Base-by-base conservation (phyloP, 2,113 vertebrate species). In the Mesitornis unicolor region DNA sequence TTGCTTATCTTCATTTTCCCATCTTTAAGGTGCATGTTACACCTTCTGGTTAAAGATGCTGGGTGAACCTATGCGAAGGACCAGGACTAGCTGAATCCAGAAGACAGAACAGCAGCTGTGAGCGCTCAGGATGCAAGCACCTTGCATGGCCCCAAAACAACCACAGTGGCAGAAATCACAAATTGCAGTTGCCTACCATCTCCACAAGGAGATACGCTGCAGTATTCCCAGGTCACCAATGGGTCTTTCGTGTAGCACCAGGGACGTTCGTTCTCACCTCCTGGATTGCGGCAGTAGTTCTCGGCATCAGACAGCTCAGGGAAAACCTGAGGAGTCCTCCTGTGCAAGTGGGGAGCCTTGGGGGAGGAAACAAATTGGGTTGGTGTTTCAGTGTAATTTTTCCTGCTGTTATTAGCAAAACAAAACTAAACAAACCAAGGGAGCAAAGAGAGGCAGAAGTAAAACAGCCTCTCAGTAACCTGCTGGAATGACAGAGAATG, bases 251-350 rank as follows among this genome's bases (percentile, higher is more conserved):
- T 99, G 93, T 98, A 99, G 88, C 99, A 99, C 99, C 99, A 99
- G 19, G 99, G 99, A 82, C 95, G 98, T 51, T 98, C 98, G 0
- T 98, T 98, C 95, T 98, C 98, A 80, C 98, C 99, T 51, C 99
- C 99, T 4, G 99, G 99, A 92, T 99, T 99, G 60, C 99, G 98
- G 75, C 99, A 99, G 91, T 98, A 97, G 97, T 99, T 99, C n/a
- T 98, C 97, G 1, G 99, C 98, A 38, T 98, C 97, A 88, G 96
- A 97, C 80, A 99, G 94, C 94, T 99, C 99, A 57, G 99, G 99
- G 57, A 99, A 98, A 78, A 98, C 95, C 31, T 99, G 98, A 71
- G 98, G 98, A 77, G 98, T 98, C 43, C 98, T 98, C 48, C 98
- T 98, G 78, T 99, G 98, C 84, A 98, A 95, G 89, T 99, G 99